Conservation (phyloP, 35 echinoderm and acorn worm species). For the Diadema setosum region DNA sequence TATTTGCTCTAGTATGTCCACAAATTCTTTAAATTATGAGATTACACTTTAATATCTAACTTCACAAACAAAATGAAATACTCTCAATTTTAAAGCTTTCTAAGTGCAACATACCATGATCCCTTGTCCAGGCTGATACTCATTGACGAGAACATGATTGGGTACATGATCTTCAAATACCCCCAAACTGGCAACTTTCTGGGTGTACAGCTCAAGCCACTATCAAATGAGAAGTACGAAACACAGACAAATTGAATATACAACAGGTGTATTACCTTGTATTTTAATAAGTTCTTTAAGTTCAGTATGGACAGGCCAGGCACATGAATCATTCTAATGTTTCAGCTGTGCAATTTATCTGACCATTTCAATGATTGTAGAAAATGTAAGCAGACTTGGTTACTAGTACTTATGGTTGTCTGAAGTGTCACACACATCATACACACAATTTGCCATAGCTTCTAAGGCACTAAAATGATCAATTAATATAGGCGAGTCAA, state of each 20-base stretch:
- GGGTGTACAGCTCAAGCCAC: constrained; percentile 79
- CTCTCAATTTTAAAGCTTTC: no score
- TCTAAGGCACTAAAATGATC: no score
- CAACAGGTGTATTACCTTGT: not conserved
- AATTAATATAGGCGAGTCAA: no score
- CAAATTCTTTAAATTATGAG: not conserved
- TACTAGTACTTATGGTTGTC: not conserved
- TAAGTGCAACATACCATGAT: no score
- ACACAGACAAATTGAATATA: not conserved
- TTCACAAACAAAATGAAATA: not conserved
- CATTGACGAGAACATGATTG: constrained; percentile 97
- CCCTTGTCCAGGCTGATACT: constrained; percentile 89
- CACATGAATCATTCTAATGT: not conserved
- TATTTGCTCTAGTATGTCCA: not conserved
- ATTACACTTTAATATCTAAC: not conserved
- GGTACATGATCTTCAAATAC: constrained; percentile 76
- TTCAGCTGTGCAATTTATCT: not conserved
- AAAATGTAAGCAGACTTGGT: not conserved
- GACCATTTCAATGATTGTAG: not conserved
- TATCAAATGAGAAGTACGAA: not conserved
- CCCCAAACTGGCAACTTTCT: constrained; percentile 55
- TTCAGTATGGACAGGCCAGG: not conserved
- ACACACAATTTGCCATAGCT: no score
- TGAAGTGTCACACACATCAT: not conserved
- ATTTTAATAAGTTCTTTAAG: not conserved